phyloP scores from a whole-genome alignment of 2,888 invertebrate genomes.

The Caenorhabditis macrosperma region DNA sequence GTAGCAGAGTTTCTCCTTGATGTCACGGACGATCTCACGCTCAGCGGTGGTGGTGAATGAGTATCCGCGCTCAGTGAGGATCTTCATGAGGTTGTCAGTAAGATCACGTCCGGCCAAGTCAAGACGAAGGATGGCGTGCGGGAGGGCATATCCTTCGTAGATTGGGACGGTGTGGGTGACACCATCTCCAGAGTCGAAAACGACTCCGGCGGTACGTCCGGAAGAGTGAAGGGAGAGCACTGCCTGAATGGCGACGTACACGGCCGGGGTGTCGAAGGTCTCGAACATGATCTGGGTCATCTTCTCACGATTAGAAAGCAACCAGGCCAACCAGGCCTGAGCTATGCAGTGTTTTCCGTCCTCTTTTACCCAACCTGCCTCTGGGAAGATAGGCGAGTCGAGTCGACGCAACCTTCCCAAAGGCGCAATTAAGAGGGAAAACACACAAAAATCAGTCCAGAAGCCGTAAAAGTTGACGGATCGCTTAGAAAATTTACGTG shows the following conservation, averaged over 20 bases:
- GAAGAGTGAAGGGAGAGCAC: constrained; percentile 93
- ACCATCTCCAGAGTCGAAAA: constrained; percentile 93
- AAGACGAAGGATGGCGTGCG: constrained; percentile 82
- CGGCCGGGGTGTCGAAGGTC: constrained; percentile 88
- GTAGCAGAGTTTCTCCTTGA: constrained; percentile 94
- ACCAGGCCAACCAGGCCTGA: too few relatives aligned
- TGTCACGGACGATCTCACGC: constrained; percentile 93
- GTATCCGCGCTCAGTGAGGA: constrained; percentile 82
- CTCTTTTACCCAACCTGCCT: too few relatives aligned
- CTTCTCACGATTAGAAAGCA: too few relatives aligned
- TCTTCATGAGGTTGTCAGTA: constrained; percentile 83
- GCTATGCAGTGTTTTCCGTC: too few relatives aligned
- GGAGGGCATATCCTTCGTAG: constrained; percentile 86
- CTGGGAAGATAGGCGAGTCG: too few relatives aligned
- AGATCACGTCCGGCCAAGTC: constrained; percentile 83
- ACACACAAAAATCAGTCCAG: too few relatives aligned
- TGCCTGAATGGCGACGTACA: constrained; percentile 90
- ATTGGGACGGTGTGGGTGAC: constrained; percentile 88
- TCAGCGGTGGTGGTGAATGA: constrained; percentile 81
- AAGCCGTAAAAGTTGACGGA: too few relatives aligned
- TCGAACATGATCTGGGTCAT: too few relatives aligned
- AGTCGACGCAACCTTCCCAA: too few relatives aligned
- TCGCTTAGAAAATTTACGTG: too few relatives aligned
- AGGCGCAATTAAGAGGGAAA: too few relatives aligned
- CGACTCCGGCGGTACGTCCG: constrained; percentile 81